Conservation (phyloP, 2,888 invertebrate species). For the Pseudanteris insignis region DNA sequence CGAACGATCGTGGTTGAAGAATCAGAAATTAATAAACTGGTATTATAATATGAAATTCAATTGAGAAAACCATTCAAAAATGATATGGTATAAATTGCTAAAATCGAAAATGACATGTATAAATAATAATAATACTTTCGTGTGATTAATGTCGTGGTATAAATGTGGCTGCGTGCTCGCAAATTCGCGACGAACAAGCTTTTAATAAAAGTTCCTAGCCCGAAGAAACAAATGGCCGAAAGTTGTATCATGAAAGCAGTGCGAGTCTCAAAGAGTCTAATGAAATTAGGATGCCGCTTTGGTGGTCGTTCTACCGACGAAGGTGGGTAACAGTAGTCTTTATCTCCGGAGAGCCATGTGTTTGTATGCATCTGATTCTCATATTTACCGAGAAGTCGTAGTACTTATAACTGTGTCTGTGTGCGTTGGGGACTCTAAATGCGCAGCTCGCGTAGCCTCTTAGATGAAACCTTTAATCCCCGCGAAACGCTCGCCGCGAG, state of each 20-base stretch:
- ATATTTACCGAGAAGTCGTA: conserved; percentile 32
- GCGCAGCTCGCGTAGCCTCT: conserved; percentile 30
- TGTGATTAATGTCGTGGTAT: too few species aligned
- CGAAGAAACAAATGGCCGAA: conserved; percentile 21
- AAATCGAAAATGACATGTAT: not conserved
- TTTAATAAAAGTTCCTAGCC: conserved; percentile 18
- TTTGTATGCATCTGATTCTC: conserved; percentile 27
- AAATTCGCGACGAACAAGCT: conserved; percentile 16
- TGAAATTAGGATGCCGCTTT: conserved; percentile 57
- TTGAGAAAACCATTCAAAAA: too few species aligned
- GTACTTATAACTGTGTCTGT: conserved; percentile 7
- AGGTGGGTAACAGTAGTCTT: conserved; percentile 52
- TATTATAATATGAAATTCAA: too few species aligned
- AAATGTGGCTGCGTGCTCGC: too few species aligned
- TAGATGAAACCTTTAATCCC: conserved; percentile 40
- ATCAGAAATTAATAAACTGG: too few species aligned
- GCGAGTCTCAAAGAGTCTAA: conserved; percentile 49
- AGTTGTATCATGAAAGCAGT: conserved; percentile 30
- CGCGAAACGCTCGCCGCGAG: conserved; percentile 15
- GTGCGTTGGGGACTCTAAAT: conserved; percentile 20
- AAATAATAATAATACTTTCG: not conserved
- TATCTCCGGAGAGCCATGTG: conserved; percentile 36
- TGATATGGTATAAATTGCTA: too few species aligned
- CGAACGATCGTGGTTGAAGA: too few species aligned
- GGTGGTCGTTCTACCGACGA: conserved; percentile 49